These are phyloP conservation scores for Spizella passerina DNA, from an alignment of 2,797 vertebrate genomes.

Conservation along the genomic window DNA sequence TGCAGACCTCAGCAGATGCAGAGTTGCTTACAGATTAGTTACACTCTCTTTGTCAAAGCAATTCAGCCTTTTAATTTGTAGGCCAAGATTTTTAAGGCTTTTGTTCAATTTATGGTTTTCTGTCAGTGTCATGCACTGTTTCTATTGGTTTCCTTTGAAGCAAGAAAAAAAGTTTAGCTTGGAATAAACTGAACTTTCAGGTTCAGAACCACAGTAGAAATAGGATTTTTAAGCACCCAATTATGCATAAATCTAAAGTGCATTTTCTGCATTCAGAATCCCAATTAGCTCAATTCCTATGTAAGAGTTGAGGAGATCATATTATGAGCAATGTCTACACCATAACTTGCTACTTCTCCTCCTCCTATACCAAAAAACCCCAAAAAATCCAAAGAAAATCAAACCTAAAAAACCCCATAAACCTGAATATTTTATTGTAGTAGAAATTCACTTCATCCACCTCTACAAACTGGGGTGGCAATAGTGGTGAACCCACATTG, in stretches of 20 bases:
- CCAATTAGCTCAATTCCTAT: neutral
- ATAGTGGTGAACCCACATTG: neutral
- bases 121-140: neutral
- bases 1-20: neutral
- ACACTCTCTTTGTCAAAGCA: neutral
- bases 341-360: neutral
- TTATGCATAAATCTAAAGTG: neutral
- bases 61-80: neutral
- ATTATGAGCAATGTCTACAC: neutral
- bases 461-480: neutral
- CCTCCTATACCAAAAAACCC: neutral
- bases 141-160: neutral
- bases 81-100: neutral
- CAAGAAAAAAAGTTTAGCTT: neutral
- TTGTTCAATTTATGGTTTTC: neutral
- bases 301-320: neutral
- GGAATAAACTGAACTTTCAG: neutral
- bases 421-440: accelerated
- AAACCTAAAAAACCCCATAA: neutral
- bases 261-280: neutral
- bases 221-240: neutral
- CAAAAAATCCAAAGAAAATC: neutral
- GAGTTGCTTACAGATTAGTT: neutral
- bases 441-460: neutral
- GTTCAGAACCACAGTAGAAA: neutral